Evolutionary conservation across 2,888 invertebrate species (phyloP), one percentile per base, ranked within the genome.

Genomic region (Prenolepis imparis): DNA sequence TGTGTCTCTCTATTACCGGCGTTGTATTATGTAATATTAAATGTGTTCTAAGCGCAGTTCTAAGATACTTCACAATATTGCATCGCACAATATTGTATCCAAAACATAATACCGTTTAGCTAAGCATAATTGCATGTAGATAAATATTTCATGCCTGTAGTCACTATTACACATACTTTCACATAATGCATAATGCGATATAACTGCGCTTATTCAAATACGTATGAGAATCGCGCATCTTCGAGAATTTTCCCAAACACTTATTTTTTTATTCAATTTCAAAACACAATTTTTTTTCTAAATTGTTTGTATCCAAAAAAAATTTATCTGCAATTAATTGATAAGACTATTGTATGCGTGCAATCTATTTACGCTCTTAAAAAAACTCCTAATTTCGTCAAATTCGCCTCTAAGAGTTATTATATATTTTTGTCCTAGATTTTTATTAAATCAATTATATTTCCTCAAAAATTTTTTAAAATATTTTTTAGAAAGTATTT

Each of bases 1-100:
- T 52, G 28, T 70, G 68, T 80, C 70, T 77, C 78, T 77, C 57
- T 59, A 80, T 80, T 61, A 80, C 44, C 36, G 12, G 18, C n/a
- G 70, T 12, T 59, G 18, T 48, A 70, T 80, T 80, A 44, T 18
- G 36, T 36, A 78, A 78, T 21, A 55, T 55, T 57, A 36, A 63
- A 15, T 21, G 24, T 48, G 5, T 24, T 61, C 28, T 28, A 18
- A 21, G 28, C 67, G n/a, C 52, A 52, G 36, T 15, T 67, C 55
- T 32, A 70, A 70, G 70, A 59, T 68, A 67, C 39, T 66, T 28
- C 28, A n/a, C 21, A 55, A 77, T 67, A 32, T 41, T 41, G 59
- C 32, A 32, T 32, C 32, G 70, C 39, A n/a, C n/a, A n/a, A n/a
- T n/a, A n/a, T n/a, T n/a, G n/a, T n/a, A 12, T 66, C 59, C 72